phyloP scores from a whole-genome alignment of 2,888 invertebrate species.

The Ashinkailepas kermadecensis region DNA sequence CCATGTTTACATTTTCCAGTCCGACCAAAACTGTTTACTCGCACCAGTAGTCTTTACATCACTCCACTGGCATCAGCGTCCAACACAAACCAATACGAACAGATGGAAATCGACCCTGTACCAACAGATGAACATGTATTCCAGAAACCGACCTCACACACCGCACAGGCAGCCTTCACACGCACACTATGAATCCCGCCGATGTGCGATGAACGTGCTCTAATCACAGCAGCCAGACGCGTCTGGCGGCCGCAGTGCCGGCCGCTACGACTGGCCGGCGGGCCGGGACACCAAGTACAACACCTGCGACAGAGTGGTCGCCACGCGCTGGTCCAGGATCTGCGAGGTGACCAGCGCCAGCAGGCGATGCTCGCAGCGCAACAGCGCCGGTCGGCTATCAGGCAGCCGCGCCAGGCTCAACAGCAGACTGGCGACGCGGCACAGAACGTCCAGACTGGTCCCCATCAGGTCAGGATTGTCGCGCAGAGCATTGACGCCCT shows the following conservation, averaged over 20 bases:
- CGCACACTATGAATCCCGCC: conserved; percentile 1
- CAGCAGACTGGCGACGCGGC: conserved; percentile 89
- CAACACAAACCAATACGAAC: too few relatives aligned
- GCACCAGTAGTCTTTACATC: too few relatives aligned
- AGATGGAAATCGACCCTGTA: background rate
- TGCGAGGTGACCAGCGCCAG: conserved; percentile 94
- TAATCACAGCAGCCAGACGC: background rate
- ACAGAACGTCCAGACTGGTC: conserved; percentile 95
- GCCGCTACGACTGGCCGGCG: background rate
- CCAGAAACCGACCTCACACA: background rate
- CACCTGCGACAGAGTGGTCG: conserved; percentile 34
- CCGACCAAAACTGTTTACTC: too few relatives aligned
- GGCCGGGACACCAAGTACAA: conserved; percentile 30
- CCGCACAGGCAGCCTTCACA: background rate
- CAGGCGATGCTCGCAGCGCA: conserved; percentile 89
- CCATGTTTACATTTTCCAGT: too few relatives aligned
- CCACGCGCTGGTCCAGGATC: conserved; percentile 73
- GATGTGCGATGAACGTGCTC: background rate
- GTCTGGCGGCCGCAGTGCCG: background rate
- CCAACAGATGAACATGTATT: conserved; percentile 21
- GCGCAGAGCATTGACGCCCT: conserved; percentile 86
- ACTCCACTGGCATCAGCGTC: too few relatives aligned
- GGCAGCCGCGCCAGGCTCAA: conserved; percentile 67
- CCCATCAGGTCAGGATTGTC: conserved; percentile 99
- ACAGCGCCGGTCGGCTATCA: conserved; percentile 51